phyloP scores from a whole-genome alignment of 2,888 invertebrate genomes.

The Hydrotaea diabolus region DNA sequence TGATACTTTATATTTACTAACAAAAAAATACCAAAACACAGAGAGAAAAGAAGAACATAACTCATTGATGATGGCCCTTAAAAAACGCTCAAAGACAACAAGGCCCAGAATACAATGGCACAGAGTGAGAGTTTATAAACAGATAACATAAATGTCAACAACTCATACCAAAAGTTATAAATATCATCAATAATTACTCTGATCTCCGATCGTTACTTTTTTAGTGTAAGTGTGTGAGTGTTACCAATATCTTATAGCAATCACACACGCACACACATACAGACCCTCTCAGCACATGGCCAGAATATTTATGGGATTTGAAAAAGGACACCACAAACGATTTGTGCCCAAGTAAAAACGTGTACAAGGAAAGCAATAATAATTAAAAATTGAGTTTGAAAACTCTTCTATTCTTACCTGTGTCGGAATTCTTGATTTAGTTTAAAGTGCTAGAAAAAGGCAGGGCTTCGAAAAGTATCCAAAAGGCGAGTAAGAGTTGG shows the following conservation, averaged over 20 bases:
- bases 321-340: slow-evolving; percentile 1
- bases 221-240: not conserved
- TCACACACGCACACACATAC: slow-evolving; percentile 43
- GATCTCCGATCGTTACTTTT: slow-evolving; percentile 4
- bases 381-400: not conserved
- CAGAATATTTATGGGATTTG: not conserved
- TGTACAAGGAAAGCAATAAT: no score
- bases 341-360: no score
- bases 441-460: no score
- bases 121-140: slow-evolving; percentile 48
- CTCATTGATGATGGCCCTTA: not conserved
- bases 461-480: not conserved
- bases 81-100: not conserved
- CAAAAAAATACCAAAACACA: no score
- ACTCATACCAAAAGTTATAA: slow-evolving; percentile 73
- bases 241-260: not conserved
- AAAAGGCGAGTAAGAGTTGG: not conserved
- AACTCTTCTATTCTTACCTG: not conserved
- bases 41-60: slow-evolving; percentile 36
- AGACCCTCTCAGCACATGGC: slow-evolving; percentile 29
- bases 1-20: slow-evolving; percentile 22
- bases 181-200: slow-evolving; percentile 70
- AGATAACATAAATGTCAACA: slow-evolving; percentile 78
- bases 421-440: not conserved
- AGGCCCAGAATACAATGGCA: not conserved